Base-by-base conservation (phyloP, 2,113 vertebrate species). In the Garra rufa region DNA sequence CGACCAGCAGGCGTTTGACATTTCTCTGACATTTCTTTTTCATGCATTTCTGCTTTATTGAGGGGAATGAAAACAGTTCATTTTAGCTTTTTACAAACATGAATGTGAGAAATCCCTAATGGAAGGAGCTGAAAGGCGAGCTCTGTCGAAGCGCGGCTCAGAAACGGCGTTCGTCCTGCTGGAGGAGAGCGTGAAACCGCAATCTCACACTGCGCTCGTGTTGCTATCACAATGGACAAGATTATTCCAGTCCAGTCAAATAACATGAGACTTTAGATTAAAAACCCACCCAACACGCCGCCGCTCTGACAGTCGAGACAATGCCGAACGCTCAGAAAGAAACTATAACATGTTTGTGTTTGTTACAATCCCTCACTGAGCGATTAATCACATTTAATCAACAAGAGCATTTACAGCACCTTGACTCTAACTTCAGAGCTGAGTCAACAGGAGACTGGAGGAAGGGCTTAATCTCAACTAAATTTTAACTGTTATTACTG, bases 1-100 rank as follows among this genome's bases (percentile, higher is more conserved):
- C 91, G 89, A 90, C 91, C 92, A 86, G 92, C 84, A 84, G 93
- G 92, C 88, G 90, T 94, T 93, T 95, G 93, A 93, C 93, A 95
- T 95, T 95, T 94, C 89, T 92, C 82, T 94, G 93, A 93, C 93
- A 94, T 95, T 95, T 95, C 88, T 87, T 85, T 87, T 85, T 85
- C 89, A 87, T 90, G 89, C 77, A 89, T 92, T 93, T 89, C 89
- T 89, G 91, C 52, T 87, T 89, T 91, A 88, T 91, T 88, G 87
- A 89, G 92, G 89, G 88, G 89, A n/a, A 89, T 86, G 90, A 92
- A 93, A 92, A 92, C 91, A 92, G 90, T 88, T 92, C 89, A 90
- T 91, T 90, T 92, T 91, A 52, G 57, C 14, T n/a, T 48, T 83
- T 84, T 50, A 44, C 88, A 89, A 88, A 88, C 59, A 90, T 88